Percentiles rank a stretch among this genome's conserved stretches.
Evolutionary conservation across 2,113 vertebrate species (phyloP).

Genomic region (Fulmarus glacialis): DNA sequence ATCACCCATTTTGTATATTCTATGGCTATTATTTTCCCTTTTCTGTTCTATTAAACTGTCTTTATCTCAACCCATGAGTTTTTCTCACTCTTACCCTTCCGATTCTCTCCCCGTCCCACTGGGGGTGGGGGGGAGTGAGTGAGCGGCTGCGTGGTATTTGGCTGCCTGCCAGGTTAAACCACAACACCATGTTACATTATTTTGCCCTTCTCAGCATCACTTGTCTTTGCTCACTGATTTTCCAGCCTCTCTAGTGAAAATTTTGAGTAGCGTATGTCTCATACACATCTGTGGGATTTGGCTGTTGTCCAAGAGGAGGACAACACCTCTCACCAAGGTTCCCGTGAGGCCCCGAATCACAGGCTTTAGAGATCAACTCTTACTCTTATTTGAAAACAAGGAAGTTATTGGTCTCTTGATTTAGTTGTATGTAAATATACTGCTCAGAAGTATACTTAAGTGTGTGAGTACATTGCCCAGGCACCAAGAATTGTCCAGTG

Average conservation of each 20-base stretch:
- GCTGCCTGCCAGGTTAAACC: too few species aligned
- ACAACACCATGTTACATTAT: background rate
- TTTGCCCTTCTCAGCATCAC: conserved; percentile 10
- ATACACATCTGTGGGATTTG: background rate
- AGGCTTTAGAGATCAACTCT: background rate
- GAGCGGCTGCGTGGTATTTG: too few species aligned
- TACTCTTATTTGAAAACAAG: background rate
- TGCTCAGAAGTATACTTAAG: background rate
- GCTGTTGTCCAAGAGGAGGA: background rate
- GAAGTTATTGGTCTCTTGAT: background rate
- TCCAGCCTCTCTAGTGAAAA: background rate
- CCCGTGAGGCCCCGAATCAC: background rate
- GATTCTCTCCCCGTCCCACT: too few species aligned
- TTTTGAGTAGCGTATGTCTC: background rate
- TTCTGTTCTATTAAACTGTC: too few species aligned
- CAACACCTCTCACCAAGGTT: background rate
- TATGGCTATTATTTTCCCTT: too few species aligned
- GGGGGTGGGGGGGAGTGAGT: too few species aligned
- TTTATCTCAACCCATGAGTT: too few species aligned
- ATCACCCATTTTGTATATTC: too few species aligned
- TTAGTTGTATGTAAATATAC: background rate
- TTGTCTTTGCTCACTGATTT: background rate
- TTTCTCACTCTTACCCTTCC: too few species aligned
- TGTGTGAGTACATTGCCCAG: background rate
- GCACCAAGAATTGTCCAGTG: background rate